Evolutionary conservation across 2,888 invertebrate species (phyloP).

Genomic region (Idaea straminata): DNA sequence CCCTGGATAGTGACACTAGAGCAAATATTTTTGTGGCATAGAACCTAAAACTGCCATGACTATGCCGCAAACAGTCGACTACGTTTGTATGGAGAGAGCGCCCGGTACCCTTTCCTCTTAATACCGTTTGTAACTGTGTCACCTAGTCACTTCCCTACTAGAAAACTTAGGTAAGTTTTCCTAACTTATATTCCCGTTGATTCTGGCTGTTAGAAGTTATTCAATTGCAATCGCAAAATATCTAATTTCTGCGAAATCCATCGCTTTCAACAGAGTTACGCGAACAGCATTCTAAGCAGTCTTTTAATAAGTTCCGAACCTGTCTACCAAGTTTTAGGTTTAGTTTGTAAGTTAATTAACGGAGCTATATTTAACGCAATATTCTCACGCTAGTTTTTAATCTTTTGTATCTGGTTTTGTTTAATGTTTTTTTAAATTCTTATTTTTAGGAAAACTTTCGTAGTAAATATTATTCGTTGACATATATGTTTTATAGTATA

Average conservation of each 20-base stretch:
- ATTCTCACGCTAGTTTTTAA: not conserved
- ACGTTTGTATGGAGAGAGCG: too few relatives aligned
- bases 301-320: not conserved
- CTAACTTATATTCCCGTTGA: not conserved
- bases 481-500: too few relatives aligned
- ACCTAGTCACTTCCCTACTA: not conserved
- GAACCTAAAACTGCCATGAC: too few relatives aligned
- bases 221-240: not conserved
- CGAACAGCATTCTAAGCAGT: not conserved
- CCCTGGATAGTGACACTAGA: too few relatives aligned
- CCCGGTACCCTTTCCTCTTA: too few relatives aligned
- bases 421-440: not conserved
- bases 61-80: too few relatives aligned
- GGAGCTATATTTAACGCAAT: not conserved
- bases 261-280: not conserved
- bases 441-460: not conserved
- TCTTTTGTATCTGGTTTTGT: not conserved
- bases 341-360: slow-evolving; percentile 1
- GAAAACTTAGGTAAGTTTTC: not conserved
- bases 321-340: not conserved
- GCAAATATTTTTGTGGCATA: too few relatives aligned
- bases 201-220: not conserved
- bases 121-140: too few relatives aligned
- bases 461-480: too few relatives aligned
- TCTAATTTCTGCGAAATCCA: not conserved